These are phyloP conservation scores for Microcaecilia unicolor DNA, from an alignment of 2,797 vertebrate species.

Conservation along the genomic window DNA sequence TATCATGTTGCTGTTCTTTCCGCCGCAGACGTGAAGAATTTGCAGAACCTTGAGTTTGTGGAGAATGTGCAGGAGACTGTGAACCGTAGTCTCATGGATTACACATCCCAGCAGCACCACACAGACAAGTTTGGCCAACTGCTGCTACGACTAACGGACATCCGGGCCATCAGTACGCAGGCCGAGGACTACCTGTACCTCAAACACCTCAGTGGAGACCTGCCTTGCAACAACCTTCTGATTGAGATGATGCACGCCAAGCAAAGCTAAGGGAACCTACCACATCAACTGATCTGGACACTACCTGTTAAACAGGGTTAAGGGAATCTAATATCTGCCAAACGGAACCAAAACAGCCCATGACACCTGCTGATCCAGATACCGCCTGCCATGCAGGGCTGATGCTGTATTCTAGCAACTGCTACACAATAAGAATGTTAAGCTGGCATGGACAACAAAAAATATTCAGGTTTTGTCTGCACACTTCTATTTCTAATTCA, in stretches of 20 bases:
- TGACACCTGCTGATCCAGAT: no score
- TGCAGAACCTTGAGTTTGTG: conserved; percentile 57
- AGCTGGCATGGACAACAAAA: no score
- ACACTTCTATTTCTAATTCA: no score
- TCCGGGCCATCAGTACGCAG: conserved; percentile 69
- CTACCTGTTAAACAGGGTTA: no score
- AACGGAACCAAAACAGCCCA: no score
- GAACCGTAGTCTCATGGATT: conserved; percentile 67
- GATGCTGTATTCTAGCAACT: no score
- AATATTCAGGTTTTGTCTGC: no score
- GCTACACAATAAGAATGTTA: no score
- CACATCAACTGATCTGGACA: no score
- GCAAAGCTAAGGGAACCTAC: conserved; percentile 44
- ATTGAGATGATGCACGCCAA: conserved; percentile 72
- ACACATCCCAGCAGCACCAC: conserved; percentile 57
- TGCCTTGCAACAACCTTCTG: conserved; percentile 71
- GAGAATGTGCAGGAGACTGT: conserved; percentile 64
- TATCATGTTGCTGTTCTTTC: neutral
- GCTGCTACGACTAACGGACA: conserved; percentile 64
- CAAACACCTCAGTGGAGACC: conserved; percentile 67
- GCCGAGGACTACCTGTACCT: conserved; percentile 72
- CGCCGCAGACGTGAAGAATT: conserved; percentile 57
- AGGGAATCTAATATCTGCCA: no score
- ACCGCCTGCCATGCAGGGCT: no score
- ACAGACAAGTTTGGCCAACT: conserved; percentile 71